phyloP scores from a whole-genome alignment of 2,888 invertebrate genomes.

The Agriotes lineatus region DNA sequence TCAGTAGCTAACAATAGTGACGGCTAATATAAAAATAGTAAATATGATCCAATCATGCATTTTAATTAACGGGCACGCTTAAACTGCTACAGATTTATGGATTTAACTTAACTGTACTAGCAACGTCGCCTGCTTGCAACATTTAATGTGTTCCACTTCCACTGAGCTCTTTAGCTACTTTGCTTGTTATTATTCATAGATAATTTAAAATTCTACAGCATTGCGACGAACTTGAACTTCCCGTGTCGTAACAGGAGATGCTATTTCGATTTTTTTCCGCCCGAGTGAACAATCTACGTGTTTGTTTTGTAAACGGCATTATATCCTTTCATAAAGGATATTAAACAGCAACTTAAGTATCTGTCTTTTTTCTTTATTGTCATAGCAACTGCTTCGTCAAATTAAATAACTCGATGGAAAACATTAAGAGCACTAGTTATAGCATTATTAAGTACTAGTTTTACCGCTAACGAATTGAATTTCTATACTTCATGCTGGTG shows the following conservation, averaged over 20 bases:
- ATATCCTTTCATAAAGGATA: too few species aligned
- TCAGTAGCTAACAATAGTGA: too few species aligned
- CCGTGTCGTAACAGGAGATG: neutral
- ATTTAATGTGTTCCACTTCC: neutral
- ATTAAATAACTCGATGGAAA: neutral
- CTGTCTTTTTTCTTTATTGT: neutral
- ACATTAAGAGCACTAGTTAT: neutral
- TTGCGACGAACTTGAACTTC: neutral
- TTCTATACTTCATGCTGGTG: too few species aligned
- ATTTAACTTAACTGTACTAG: neutral
- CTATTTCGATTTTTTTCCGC: neutral
- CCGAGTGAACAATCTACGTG: neutral
- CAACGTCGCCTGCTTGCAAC: neutral
- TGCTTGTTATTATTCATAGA: neutral
- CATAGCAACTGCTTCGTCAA: neutral
- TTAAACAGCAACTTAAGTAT: too few species aligned
- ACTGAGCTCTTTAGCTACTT: neutral
- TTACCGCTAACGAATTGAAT: too few species aligned
- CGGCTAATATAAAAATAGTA: too few species aligned
- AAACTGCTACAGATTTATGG: neutral
- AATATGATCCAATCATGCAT: too few species aligned
- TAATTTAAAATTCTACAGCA: neutral
- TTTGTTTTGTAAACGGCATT: neutral
- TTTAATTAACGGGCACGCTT: too few species aligned
- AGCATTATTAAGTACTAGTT: too few species aligned